A percentile compares a stretch with the other conserved stretches of the same genome.
Evolutionary conservation across 2,888 invertebrate genomes (phyloP).

Genomic region (Troilus luridus): DNA sequence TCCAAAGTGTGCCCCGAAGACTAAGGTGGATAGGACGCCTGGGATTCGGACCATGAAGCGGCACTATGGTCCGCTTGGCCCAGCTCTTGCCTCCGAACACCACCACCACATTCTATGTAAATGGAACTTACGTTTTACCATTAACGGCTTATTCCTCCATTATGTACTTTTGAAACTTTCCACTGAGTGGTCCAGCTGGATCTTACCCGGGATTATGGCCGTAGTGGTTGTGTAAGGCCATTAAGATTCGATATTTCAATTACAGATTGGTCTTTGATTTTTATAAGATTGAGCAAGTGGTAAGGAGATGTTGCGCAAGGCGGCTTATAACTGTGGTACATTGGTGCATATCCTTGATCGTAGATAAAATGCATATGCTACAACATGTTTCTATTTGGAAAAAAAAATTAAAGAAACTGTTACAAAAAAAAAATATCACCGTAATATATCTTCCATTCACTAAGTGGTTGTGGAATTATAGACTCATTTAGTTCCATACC

Average conservation of each 20-base stretch:
- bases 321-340: background rate
- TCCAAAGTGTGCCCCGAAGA: background rate
- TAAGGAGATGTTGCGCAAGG: background rate
- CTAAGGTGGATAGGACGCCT: background rate
- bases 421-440: no score
- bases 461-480: no score
- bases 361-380: no score
- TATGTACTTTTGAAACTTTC: conserved; percentile 3
- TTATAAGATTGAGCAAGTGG: background rate
- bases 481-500: no score
- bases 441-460: no score
- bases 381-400: no score
- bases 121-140: conserved; percentile 16
- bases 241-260: background rate
- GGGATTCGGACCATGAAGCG: conserved; percentile 15
- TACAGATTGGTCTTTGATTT: conserved; percentile 2
- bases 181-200: background rate
- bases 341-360: background rate
- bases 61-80: background rate
- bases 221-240: background rate
- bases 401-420: no score
- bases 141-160: conserved; percentile 35
- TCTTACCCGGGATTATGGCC: background rate
- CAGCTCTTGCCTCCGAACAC: background rate
- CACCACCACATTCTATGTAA: conserved; percentile 26